phyloP scores from a whole-genome alignment of 2,888 invertebrate genomes.

The Busseola fusca region DNA sequence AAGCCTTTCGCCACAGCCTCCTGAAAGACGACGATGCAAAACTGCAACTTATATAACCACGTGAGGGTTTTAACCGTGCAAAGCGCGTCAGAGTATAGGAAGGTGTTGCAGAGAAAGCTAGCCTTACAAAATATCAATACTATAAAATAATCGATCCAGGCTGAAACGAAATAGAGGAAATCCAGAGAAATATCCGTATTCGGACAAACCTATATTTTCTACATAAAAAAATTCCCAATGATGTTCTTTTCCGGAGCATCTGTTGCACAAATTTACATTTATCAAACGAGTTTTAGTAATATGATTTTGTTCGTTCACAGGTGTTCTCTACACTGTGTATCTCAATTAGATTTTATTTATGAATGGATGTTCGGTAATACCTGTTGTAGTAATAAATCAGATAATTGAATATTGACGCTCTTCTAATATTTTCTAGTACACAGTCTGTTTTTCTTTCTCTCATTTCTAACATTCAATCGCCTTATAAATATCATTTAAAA shows the following conservation, averaged over 20 bases:
- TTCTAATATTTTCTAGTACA: neutral
- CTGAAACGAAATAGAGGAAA: neutral
- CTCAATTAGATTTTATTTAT: slow-evolving; percentile 21
- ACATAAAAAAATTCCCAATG: neutral
- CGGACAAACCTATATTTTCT: neutral
- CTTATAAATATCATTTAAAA: neutral
- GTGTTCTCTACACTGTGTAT: neutral
- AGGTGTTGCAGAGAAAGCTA: neutral
- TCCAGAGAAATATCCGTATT: neutral
- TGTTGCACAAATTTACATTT: slow-evolving; percentile 3
- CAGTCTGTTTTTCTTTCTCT: neutral
- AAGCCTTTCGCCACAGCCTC: too few relatives aligned
- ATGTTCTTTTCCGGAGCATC: neutral
- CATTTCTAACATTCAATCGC: neutral
- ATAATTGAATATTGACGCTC: neutral
- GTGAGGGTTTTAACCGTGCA: neutral
- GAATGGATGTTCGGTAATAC: neutral
- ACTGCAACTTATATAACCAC: neutral
- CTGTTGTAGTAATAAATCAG: neutral
- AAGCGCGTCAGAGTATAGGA: neutral
- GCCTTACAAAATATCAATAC: neutral
- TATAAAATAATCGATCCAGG: neutral
- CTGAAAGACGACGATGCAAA: too few relatives aligned
- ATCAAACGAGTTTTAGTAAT: neutral
- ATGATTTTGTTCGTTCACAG: neutral